phyloP scores from a whole-genome alignment of 2,113 vertebrate species.

The Chlorodrepanis virens region DNA sequence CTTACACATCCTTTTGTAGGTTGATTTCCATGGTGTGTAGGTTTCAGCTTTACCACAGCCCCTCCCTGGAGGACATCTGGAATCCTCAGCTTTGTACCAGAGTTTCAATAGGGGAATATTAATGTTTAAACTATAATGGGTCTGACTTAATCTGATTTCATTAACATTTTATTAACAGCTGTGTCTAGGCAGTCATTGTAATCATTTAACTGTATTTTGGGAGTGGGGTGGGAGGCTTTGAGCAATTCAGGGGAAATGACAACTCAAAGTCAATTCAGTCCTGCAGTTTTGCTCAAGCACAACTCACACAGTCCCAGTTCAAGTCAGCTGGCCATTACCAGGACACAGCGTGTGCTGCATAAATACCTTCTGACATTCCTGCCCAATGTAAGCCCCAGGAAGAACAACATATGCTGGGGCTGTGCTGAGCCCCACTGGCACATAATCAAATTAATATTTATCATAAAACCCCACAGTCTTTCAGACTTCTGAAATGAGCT shows the following conservation, averaged over 20 bases:
- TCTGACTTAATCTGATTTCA: constrained; percentile 27
- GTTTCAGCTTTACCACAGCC: not conserved
- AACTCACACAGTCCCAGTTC: not conserved
- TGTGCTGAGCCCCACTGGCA: not conserved
- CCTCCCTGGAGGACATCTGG: not conserved
- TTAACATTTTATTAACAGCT: constrained; percentile 45
- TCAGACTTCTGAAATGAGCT: not conserved
- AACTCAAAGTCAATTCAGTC: not conserved
- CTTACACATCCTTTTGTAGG: not conserved
- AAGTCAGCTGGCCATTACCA: not conserved
- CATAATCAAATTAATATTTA: not conserved
- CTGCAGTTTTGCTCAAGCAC: not conserved
- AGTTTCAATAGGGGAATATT: not conserved
- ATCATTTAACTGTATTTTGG: not conserved
- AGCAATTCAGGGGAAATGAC: constrained; percentile 4
- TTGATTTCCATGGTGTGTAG: not conserved
- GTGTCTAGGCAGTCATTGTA: constrained; percentile 7
- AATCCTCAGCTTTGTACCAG: not conserved
- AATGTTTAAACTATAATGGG: constrained; percentile 27
- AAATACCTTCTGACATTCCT: not conserved
- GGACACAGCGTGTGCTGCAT: not conserved
- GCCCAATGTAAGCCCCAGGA: not conserved
- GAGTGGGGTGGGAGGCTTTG: not conserved
- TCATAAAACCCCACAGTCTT: not conserved
- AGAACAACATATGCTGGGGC: not conserved